Percentiles rank a stretch among this genome's conserved stretches.
These are phyloP conservation scores for Aphidius gifuensis DNA, from an alignment of 1,140 invertebrate genomes.

Conservation along the genomic window DNA sequence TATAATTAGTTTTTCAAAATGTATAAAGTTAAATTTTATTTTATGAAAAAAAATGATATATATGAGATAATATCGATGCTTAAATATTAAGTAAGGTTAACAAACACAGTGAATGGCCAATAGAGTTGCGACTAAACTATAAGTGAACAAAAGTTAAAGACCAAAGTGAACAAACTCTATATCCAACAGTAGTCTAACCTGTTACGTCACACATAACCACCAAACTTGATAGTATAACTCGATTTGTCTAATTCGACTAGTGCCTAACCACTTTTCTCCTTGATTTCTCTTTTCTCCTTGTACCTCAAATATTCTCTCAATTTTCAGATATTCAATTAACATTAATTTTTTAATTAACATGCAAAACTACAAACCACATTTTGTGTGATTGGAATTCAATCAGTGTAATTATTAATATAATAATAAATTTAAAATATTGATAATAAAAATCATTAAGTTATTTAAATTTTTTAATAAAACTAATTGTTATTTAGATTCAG, in stretches of 20 bases:
- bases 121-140: not conserved
- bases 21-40: too few species aligned
- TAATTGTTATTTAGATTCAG: too few species aligned
- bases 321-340: slow-evolving; percentile 21
- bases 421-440: too few species aligned
- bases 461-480: too few species aligned
- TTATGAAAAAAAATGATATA: too few species aligned
- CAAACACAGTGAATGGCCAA: not conserved
- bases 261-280: slow-evolving; percentile 24
- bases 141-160: slow-evolving; percentile 2
- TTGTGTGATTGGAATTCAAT: too few species aligned
- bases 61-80: too few species aligned
- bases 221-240: slow-evolving; percentile 33
- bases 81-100: too few species aligned
- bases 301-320: slow-evolving; percentile 20
- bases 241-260: slow-evolving; percentile 40
- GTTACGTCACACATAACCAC: slow-evolving; percentile 19
- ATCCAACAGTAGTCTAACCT: slow-evolving; percentile 17
- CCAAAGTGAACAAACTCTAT: not conserved
- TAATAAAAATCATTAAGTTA: too few species aligned
- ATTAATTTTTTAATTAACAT: slow-evolving; percentile 21
- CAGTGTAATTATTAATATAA: too few species aligned
- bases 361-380: slow-evolving; percentile 17
- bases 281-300: not conserved
- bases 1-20: too few species aligned